Conservation (phyloP, 2,797 vertebrate genomes). For the Pygocentrus nattereri region DNA sequence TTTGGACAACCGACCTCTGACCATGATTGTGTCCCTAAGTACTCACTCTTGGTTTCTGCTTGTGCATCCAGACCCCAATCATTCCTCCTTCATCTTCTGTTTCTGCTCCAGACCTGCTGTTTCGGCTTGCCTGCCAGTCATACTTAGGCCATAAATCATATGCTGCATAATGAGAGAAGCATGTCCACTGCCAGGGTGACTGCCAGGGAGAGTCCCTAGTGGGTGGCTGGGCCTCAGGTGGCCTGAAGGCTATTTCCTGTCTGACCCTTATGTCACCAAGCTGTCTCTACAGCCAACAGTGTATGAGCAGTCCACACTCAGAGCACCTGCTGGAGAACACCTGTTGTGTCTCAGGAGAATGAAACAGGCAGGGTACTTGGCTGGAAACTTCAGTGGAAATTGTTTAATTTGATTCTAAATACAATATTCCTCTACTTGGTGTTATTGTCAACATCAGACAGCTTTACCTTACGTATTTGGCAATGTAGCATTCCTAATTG, state of each 20-base stretch:
- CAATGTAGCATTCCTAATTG: too few species aligned
- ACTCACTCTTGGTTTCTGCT: not conserved
- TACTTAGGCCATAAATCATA: not conserved
- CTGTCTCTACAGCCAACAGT: not conserved
- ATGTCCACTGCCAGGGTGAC: not conserved
- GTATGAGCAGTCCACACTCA: not conserved
- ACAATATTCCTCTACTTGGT: not conserved
- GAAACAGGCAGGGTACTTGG: not conserved
- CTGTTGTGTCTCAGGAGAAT: not conserved
- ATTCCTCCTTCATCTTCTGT: constrained; percentile 10
- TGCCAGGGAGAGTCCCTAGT: not conserved
- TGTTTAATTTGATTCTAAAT: not conserved
- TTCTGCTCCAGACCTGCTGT: constrained; percentile 6
- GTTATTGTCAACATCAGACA: not conserved
- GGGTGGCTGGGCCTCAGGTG: not conserved
- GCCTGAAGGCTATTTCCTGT: not conserved
- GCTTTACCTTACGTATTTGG: too few species aligned
- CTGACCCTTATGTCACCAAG: not conserved
- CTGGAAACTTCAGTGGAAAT: not conserved
- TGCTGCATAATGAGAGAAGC: constrained; percentile 8
- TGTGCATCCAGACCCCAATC: not conserved
- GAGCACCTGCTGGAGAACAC: constrained; percentile 10
- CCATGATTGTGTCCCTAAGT: not conserved
- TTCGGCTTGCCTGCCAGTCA: not conserved
- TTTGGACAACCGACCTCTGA: too few species aligned